Conservation (phyloP, 1,140 invertebrate genomes). For the Rhopalosiphum padi region DNA sequence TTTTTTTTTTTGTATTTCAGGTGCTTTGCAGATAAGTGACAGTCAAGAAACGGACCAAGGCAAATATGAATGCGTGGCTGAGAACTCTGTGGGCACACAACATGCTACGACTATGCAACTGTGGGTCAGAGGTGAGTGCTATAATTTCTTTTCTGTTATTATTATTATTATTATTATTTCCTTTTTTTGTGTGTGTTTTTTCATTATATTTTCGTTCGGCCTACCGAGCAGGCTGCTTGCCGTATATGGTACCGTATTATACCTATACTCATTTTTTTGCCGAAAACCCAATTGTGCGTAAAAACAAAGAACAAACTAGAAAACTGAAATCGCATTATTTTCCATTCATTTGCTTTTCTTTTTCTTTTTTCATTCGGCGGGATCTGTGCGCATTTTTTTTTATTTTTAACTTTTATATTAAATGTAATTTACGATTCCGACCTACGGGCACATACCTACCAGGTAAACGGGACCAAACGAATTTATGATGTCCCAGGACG, state of each 20-base stretch:
- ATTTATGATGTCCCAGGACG: constrained; percentile 53
- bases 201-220: neutral
- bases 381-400: constrained; percentile 19
- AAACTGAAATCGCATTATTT: constrained; percentile 47
- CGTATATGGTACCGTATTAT: neutral
- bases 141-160: neutral
- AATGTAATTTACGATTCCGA: constrained; percentile 53
- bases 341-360: constrained; percentile 14
- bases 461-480: constrained; percentile 47
- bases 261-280: neutral
- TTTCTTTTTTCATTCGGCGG: constrained; percentile 2
- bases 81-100: constrained; percentile 88
- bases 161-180: neutral
- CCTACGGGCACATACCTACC: constrained; percentile 46
- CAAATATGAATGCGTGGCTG: constrained; percentile 92
- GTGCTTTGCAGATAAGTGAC: constrained; percentile 88
- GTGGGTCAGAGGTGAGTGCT: constrained; percentile 88
- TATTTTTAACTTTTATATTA: constrained; percentile 31
- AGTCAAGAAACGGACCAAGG: constrained; percentile 90
- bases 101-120: constrained; percentile 89
- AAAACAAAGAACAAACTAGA: constrained; percentile 32
- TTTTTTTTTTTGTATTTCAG: constrained; percentile 66
- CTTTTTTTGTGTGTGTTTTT: neutral
- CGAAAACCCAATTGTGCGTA: constrained; percentile 32
- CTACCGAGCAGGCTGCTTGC: neutral